Percentiles rank a stretch among this genome's conserved stretches.
These are phyloP conservation scores for Pelvicachromis taeniatus DNA, from an alignment of 2,113 vertebrate species.

Conservation along the genomic window DNA sequence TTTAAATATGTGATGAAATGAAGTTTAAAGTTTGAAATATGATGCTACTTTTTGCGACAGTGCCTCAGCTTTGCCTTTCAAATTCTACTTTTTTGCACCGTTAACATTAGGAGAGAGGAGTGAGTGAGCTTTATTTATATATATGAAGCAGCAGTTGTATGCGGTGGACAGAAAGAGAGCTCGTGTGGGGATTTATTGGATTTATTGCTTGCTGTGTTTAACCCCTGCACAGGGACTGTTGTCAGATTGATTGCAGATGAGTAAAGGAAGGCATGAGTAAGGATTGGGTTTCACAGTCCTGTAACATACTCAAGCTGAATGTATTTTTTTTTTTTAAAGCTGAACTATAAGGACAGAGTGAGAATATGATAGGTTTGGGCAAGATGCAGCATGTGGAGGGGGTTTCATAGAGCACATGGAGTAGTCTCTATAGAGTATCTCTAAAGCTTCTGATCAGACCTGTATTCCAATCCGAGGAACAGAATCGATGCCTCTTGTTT, in stretches of 20 bases:
- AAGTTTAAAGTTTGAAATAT: background rate
- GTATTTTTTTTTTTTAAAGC: background rate
- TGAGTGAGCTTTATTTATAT: background rate
- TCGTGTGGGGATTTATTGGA: background rate
- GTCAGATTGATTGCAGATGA: background rate
- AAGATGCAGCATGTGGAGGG: background rate
- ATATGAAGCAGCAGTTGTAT: slow-evolving; percentile 6
- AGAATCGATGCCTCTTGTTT: background rate
- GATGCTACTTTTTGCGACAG: background rate
- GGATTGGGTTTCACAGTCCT: background rate
- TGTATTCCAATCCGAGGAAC: background rate
- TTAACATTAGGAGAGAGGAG: slow-evolving; percentile 6
- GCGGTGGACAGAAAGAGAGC: background rate
- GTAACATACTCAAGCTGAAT: background rate
- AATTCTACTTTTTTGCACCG: slow-evolving; percentile 9
- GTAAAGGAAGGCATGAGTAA: background rate
- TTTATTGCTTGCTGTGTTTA: slow-evolving; percentile 4
- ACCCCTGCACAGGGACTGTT: background rate
- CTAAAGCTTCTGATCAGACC: background rate
- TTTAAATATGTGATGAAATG: slow-evolving; percentile 16
- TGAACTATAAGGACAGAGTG: background rate
- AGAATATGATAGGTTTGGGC: background rate
- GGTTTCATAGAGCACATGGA: background rate
- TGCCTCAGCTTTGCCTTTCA: background rate
- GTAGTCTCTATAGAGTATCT: background rate